These are phyloP conservation scores for Netelia fuscicornis DNA, from an alignment of 2,888 invertebrate genomes.

Conservation along the genomic window DNA sequence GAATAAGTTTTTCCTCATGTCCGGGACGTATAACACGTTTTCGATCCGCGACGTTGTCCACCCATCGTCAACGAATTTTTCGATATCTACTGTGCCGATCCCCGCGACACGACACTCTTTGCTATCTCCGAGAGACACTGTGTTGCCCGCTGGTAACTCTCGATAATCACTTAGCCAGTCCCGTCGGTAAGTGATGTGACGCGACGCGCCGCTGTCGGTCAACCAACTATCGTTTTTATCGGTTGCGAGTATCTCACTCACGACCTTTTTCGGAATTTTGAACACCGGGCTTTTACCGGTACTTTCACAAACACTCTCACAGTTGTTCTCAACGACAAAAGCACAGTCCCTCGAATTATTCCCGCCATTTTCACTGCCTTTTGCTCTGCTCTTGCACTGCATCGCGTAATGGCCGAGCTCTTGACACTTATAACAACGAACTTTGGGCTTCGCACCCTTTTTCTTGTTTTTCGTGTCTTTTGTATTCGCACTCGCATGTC, in stretches of 20 bases:
- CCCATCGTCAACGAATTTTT: not conserved
- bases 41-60: conserved; percentile 25
- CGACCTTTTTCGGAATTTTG: not conserved
- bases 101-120: conserved; percentile 49
- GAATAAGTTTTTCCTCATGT: conserved; percentile 50
- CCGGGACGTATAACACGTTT: conserved; percentile 25
- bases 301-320: not conserved
- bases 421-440: not conserved
- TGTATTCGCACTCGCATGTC: not conserved
- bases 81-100: conserved; percentile 21
- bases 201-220: conserved; percentile 58
- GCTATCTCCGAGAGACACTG: conserved; percentile 37
- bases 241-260: conserved; percentile 22
- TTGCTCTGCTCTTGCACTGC: too few species aligned
- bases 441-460: not conserved
- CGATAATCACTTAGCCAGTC: conserved; percentile 44
- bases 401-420: too few species aligned
- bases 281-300: conserved; percentile 11
- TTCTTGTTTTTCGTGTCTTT: not conserved
- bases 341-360: too few species aligned
- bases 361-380: too few species aligned
- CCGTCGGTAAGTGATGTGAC: conserved; percentile 41
- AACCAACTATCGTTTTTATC: conserved; percentile 54
- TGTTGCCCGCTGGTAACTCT: conserved; percentile 21
- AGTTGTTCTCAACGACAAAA: too few species aligned